Conservation (phyloP, 2,888 invertebrate genomes). For the Stenchaetothrips biformis region DNA sequence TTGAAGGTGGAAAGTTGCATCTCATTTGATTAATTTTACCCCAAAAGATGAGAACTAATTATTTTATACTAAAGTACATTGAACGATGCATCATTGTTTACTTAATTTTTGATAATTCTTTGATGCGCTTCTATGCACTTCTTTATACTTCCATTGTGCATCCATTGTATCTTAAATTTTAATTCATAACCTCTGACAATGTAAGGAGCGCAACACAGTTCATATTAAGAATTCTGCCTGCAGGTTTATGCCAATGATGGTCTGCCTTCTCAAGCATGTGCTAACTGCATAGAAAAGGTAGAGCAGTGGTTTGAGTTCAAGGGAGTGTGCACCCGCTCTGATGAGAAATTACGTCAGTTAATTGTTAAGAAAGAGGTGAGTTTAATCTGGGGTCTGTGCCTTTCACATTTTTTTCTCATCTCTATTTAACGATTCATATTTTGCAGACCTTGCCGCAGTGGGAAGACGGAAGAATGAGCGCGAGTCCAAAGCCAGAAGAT, state of each 20-base stretch:
- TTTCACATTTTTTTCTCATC: too few relatives aligned
- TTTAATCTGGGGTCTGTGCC: background rate
- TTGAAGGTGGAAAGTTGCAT: background rate
- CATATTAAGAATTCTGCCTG: slow-evolving; percentile 19
- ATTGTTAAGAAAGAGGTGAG: slow-evolving; percentile 19
- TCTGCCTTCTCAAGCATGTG: slow-evolving; percentile 59
- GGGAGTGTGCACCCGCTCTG: slow-evolving; percentile 53
- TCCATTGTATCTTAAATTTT: background rate
- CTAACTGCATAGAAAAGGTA: slow-evolving; percentile 59
- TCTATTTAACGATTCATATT: background rate
- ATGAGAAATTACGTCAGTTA: slow-evolving; percentile 45
- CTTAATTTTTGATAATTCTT: background rate
- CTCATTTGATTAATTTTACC: background rate
- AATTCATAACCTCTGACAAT: background rate
- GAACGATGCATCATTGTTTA: background rate
- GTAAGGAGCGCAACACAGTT: background rate
- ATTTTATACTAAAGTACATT: too few relatives aligned
- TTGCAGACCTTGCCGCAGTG: background rate
- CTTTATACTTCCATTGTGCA: too few relatives aligned
- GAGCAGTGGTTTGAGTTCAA: slow-evolving; percentile 61
- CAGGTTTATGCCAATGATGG: slow-evolving; percentile 53
- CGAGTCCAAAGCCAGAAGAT: background rate
- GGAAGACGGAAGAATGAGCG: background rate
- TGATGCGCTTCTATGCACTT: background rate
- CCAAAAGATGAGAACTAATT: too few relatives aligned